These are phyloP conservation scores for Acrobasis consociella DNA, from an alignment of 2,888 invertebrate genomes.

Conservation along the genomic window DNA sequence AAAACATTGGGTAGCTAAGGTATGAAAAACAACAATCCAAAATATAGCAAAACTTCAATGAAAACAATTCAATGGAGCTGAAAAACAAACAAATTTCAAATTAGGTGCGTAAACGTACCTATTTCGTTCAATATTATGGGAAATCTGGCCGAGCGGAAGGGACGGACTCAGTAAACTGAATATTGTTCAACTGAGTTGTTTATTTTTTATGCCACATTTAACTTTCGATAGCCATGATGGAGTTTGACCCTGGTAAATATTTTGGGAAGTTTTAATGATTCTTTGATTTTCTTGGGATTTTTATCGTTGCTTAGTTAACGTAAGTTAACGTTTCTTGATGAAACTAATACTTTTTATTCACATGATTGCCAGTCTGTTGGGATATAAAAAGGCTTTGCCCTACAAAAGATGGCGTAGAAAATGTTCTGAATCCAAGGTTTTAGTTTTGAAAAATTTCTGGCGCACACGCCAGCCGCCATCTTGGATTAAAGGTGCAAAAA, in stretches of 20 bases:
- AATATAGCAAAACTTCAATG: conserved; percentile 29
- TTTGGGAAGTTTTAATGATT: conserved; percentile 25
- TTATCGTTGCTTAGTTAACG: too few species aligned
- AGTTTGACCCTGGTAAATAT: conserved; percentile 34
- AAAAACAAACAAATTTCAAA: conserved; percentile 64
- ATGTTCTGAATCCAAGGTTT: too few species aligned
- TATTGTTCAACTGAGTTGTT: conserved; percentile 48
- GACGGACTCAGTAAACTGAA: conserved; percentile 45
- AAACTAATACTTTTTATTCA: too few species aligned
- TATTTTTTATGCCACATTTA: conserved; percentile 58
- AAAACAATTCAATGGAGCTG: conserved; percentile 52
- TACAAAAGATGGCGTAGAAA: too few species aligned
- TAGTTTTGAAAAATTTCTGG: too few species aligned
- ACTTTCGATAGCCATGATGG: conserved; percentile 45
- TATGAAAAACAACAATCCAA: conserved; percentile 2
- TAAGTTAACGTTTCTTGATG: too few species aligned
- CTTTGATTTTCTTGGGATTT: background rate
- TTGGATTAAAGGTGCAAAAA: too few species aligned
- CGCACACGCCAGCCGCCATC: too few species aligned
- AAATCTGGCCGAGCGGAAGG: conserved; percentile 61
- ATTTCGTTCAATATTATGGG: conserved; percentile 55
- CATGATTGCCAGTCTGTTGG: too few species aligned
- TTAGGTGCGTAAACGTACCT: conserved; percentile 44
- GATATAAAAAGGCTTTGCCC: too few species aligned
- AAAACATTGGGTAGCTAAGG: background rate